Evolutionary conservation across 2,888 invertebrate genomes (phyloP).

Genomic region (Melanostoma scalare): DNA sequence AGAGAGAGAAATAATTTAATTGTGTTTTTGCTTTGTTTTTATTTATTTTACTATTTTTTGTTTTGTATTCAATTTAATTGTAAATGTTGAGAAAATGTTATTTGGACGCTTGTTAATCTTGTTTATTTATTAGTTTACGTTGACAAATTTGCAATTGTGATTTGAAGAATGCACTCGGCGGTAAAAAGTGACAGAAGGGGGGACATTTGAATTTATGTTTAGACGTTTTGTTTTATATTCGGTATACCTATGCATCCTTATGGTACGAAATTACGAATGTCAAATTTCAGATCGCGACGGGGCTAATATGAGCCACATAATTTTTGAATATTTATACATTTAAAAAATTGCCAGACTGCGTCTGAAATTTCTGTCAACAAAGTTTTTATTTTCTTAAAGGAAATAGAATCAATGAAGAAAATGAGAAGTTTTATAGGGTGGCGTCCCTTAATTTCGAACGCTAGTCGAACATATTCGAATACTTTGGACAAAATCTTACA

Average conservation of each 20-base stretch:
- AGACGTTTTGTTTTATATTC: constrained; percentile 11
- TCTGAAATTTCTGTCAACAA: no score
- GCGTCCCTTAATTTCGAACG: no score
- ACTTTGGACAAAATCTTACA: no score
- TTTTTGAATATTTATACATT: no score
- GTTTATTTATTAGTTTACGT: constrained; percentile 57
- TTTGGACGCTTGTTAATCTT: constrained; percentile 45
- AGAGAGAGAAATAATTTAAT: constrained; percentile 66
- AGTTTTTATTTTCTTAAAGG: no score
- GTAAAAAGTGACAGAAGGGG: constrained; percentile 37
- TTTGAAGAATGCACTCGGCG: constrained; percentile 57
- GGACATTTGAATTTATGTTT: constrained; percentile 53
- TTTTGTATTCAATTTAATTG: constrained; percentile 54
- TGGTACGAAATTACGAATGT: neutral
- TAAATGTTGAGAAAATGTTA: constrained; percentile 42
- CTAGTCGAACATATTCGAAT: no score
- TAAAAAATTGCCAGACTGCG: no score
- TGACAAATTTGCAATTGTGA: constrained; percentile 61
- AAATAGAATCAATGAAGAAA: no score
- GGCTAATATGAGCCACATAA: no score
- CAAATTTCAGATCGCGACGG: neutral
- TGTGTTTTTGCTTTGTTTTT: constrained; percentile 11
- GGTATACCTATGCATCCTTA: constrained; percentile 4
- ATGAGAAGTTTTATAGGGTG: no score
- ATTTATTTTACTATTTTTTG: constrained; percentile 14